phyloP scores from a whole-genome alignment of 1,140 invertebrate genomes.

The Archivesica marissinica region DNA sequence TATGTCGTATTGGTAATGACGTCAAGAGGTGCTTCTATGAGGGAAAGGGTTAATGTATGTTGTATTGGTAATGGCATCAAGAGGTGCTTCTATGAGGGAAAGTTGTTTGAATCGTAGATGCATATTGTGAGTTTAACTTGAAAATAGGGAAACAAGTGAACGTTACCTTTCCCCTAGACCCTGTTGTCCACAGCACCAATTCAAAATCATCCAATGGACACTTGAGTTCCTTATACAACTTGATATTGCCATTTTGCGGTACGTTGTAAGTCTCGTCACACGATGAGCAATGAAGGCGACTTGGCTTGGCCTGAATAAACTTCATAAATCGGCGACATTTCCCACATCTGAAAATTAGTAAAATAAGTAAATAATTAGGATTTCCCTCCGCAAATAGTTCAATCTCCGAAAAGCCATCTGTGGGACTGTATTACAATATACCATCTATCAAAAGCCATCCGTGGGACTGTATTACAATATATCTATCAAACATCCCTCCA shows the following conservation, averaged over 20 bases:
- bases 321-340: constrained; percentile 99
- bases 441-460: too few relatives aligned
- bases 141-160: not conserved
- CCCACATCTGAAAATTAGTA: constrained; percentile 90
- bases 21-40: too few relatives aligned
- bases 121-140: not conserved
- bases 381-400: too few relatives aligned
- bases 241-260: constrained; percentile 96
- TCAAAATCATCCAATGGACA: constrained; percentile 99
- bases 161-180: constrained; percentile 91
- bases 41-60: too few relatives aligned
- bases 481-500: too few relatives aligned
- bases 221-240: constrained; percentile 97
- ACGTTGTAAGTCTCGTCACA: constrained; percentile 96
- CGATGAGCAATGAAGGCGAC: constrained; percentile 95
- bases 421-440: too few relatives aligned
- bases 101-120: too few relatives aligned
- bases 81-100: too few relatives aligned
- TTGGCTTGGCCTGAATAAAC: constrained; percentile 97
- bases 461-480: too few relatives aligned
- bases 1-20: too few relatives aligned
- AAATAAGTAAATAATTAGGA: constrained; percentile 2
- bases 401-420: too few relatives aligned
- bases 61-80: too few relatives aligned
- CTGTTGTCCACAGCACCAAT: constrained; percentile 95